Evolutionary conservation across 2,888 invertebrate genomes (phyloP).

Genomic region (Heliconius erato): DNA sequence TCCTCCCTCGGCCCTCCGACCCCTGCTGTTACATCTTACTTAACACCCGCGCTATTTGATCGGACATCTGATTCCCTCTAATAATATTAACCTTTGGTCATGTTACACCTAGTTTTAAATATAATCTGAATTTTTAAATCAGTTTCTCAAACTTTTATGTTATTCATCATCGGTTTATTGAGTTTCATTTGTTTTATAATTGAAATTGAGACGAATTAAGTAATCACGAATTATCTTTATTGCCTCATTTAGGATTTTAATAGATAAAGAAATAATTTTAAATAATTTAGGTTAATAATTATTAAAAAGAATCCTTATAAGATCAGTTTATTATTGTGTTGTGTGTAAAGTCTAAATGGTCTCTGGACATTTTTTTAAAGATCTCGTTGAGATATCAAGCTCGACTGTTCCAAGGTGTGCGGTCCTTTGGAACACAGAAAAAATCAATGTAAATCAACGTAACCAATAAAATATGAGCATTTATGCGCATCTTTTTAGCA

Average conservation of each 20-base stretch:
- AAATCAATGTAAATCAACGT: no score
- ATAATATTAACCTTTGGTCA: constrained; percentile 65
- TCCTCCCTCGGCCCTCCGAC: constrained; percentile 78
- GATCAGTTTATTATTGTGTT: no score
- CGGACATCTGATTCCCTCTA: constrained; percentile 74
- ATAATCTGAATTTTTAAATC: background rate
- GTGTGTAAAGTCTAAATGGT: no score
- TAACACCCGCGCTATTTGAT: constrained; percentile 75
- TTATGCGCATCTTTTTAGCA: no score
- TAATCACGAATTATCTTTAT: background rate
- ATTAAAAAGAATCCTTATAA: no score
- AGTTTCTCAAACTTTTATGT: background rate
- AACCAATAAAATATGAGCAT: no score
- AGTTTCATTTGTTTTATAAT: background rate
- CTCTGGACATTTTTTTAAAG: no score
- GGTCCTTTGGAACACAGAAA: no score
- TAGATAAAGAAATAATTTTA: no score
- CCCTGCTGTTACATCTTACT: constrained; percentile 81
- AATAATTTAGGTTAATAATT: no score
- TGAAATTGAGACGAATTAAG: background rate
- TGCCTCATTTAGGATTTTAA: background rate
- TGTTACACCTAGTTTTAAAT: constrained; percentile 14
- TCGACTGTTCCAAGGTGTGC: no score
- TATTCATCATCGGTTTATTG: background rate
- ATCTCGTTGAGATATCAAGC: no score